Evolutionary conservation across 2,888 invertebrate species (phyloP).

Genomic region (Lasioglossum marginatum): DNA sequence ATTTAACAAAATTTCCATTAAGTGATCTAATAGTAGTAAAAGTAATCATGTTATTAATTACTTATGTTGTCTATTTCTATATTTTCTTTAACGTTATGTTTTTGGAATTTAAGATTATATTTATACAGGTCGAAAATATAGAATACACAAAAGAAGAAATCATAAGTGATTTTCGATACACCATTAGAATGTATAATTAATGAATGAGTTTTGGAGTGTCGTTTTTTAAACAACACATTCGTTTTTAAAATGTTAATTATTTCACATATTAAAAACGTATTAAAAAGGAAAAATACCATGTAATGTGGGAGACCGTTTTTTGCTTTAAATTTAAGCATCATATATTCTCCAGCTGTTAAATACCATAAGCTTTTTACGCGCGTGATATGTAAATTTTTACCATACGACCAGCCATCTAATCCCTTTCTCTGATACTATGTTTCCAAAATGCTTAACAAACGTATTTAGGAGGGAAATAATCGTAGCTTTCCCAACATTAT

Average conservation of each 20-base stretch:
- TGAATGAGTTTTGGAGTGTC: background rate
- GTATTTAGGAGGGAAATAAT: background rate
- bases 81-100: background rate
- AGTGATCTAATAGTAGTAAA: background rate
- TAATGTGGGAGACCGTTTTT: background rate
- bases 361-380: conserved; percentile 7
- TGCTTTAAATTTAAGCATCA: background rate
- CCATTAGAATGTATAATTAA: background rate
- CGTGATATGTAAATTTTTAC: conserved; percentile 5
- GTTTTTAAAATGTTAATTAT: background rate
- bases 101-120: background rate
- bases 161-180: background rate
- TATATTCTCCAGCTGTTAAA: background rate
- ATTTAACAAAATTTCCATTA: too few relatives aligned
- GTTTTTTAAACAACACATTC: background rate
- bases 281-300: background rate
- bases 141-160: background rate
- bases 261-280: background rate
- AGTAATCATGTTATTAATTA: background rate
- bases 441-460: conserved; percentile 7
- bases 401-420: conserved; percentile 5
- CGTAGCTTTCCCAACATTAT: background rate
- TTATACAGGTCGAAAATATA: background rate
- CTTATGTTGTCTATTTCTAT: background rate
- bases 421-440: background rate